phyloP scores from a whole-genome alignment of 2,888 invertebrate species.

The Chaetogeoica ovagalla region DNA sequence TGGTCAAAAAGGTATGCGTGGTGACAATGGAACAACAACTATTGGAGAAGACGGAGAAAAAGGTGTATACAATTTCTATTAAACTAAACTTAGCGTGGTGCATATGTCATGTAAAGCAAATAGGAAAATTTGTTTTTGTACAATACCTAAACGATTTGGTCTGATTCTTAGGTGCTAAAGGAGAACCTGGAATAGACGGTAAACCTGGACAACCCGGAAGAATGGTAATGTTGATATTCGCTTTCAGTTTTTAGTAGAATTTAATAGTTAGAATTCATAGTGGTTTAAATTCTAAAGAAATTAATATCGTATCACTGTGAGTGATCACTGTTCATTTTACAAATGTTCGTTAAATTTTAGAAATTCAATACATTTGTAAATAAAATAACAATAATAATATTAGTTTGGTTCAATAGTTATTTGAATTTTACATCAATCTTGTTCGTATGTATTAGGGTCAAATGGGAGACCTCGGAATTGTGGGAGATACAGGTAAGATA shows the following conservation, averaged over 20 bases:
- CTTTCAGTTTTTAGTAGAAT: too few relatives aligned
- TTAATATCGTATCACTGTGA: too few relatives aligned
- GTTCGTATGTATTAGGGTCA: slow-evolving; percentile 58
- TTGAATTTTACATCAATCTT: slow-evolving; percentile 34
- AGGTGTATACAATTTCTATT: slow-evolving; percentile 23
- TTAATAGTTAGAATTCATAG: too few relatives aligned
- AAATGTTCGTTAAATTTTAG: background rate
- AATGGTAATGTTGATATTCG: slow-evolving; percentile 18
- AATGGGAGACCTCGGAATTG: slow-evolving; percentile 59
- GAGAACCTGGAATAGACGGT: slow-evolving; percentile 64
- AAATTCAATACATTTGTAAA: background rate
- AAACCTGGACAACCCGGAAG: slow-evolving; percentile 60
- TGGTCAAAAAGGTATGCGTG: slow-evolving; percentile 32
- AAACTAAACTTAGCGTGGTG: background rate
- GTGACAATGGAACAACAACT: slow-evolving; percentile 27
- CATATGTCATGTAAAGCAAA: background rate
- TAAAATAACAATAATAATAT: background rate
- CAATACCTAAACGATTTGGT: background rate
- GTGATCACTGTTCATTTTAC: too few relatives aligned
- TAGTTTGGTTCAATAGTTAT: background rate
- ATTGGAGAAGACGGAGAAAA: slow-evolving; percentile 20
- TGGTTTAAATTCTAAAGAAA: too few relatives aligned
- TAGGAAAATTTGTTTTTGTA: background rate
- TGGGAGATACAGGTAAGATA: slow-evolving; percentile 62
- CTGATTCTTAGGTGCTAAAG: slow-evolving; percentile 59